A percentile compares a stretch with the other conserved stretches of the same genome.
Evolutionary conservation across 30 jellyfish, hydroid and myxozoan species (phyloP).

Genomic region (Calvadosia cruxmelitensis): DNA sequence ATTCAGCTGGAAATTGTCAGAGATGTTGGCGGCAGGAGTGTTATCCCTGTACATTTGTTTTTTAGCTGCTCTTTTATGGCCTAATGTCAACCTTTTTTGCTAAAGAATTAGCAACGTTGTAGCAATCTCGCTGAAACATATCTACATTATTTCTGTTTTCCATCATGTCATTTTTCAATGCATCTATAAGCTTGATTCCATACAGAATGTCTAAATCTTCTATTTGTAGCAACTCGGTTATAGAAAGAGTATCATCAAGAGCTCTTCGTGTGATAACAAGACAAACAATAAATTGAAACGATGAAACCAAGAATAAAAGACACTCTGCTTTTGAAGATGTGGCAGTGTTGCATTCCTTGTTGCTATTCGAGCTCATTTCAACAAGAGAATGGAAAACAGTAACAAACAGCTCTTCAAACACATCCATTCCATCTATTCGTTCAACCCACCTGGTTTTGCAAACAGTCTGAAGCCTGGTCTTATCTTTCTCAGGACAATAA

Average conservation of each 20-base stretch:
- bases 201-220: background rate
- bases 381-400: background rate
- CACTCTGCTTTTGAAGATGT: background rate
- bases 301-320: background rate
- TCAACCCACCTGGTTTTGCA: background rate
- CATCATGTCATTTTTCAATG: background rate
- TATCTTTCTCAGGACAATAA: background rate
- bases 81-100: too few relatives aligned
- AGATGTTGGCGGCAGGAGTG: too few relatives aligned
- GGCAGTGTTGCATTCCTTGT: background rate
- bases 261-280: background rate
- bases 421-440: background rate
- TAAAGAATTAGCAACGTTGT: background rate
- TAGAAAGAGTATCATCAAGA: background rate
- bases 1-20: background rate
- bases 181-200: background rate
- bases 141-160: background rate
- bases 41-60: constrained; percentile 10
- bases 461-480: background rate
- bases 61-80: background rate
- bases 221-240: background rate
- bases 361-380: background rate
- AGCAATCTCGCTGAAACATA: background rate
- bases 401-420: background rate
- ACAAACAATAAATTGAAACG: background rate